phyloP scores from a whole-genome alignment of 2,888 invertebrate species.

The Athalia cordata region DNA sequence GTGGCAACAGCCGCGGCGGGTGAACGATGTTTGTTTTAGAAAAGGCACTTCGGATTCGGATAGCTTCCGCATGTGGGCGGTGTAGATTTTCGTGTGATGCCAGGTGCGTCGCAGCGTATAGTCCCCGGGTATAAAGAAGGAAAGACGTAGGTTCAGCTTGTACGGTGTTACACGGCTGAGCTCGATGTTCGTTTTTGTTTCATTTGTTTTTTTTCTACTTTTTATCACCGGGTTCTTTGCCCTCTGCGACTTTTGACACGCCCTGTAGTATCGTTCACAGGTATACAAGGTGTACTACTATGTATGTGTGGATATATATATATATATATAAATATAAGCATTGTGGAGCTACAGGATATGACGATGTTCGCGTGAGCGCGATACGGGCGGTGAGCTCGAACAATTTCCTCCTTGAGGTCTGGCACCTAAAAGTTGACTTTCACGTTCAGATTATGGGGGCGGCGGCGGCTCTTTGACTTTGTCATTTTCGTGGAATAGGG shows the following conservation, averaged over 20 bases:
- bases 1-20: neutral
- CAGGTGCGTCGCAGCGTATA: conserved; percentile 26
- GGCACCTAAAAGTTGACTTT: conserved; percentile 33
- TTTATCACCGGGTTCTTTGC: conserved; percentile 30
- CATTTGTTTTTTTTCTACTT: neutral
- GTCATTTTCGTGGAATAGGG: too few species aligned
- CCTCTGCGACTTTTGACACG: conserved; percentile 29
- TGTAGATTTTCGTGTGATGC: conserved; percentile 37
- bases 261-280: conserved; percentile 24
- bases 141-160: neutral
- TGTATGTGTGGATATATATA: too few species aligned
- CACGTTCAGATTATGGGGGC: neutral
- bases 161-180: neutral
- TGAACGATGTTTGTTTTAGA: conserved; percentile 42
- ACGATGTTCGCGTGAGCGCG: conserved; percentile 34
- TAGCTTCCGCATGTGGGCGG: conserved; percentile 39
- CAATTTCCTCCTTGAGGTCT: conserved; percentile 28
- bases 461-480: neutral
- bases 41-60: conserved; percentile 35
- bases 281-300: neutral
- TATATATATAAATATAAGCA: neutral
- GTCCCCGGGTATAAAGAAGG: conserved; percentile 28
- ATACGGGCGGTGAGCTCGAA: conserved; percentile 36
- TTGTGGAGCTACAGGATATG: conserved; percentile 42
- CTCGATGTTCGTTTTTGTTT: conserved; percentile 14